phyloP scores from a whole-genome alignment of 2,888 invertebrate genomes.

The Hermaeophaga mercurialis region DNA sequence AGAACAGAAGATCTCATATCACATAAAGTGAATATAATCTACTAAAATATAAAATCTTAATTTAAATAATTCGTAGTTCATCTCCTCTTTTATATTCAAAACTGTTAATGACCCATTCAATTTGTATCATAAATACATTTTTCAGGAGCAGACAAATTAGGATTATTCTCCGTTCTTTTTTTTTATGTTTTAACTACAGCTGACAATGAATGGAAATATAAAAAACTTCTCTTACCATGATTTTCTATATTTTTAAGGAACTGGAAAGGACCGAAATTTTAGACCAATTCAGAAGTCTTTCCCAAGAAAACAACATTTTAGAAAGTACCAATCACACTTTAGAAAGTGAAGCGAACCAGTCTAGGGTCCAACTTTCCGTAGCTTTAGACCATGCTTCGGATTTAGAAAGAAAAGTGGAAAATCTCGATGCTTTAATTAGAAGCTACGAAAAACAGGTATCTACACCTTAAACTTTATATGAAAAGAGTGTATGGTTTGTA shows the following conservation, averaged over 20 bases:
- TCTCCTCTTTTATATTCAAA: no score
- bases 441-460: slow-evolving; percentile 65
- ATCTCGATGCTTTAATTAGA: slow-evolving; percentile 61
- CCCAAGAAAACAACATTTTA: slow-evolving; percentile 75
- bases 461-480: no score
- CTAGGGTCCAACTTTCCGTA: slow-evolving; percentile 62
- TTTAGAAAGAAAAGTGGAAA: slow-evolving; percentile 68
- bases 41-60: no score
- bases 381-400: slow-evolving; percentile 65
- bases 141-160: no score
- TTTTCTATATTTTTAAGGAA: slow-evolving; percentile 68
- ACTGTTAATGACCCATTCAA: no score
- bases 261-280: slow-evolving; percentile 79
- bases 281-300: slow-evolving; percentile 78
- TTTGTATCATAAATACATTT: no score
- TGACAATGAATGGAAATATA: no score
- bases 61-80: no score
- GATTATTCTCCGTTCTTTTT: no score
- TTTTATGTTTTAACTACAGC: no score
- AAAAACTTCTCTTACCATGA: no score
- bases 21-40: slow-evolving; percentile 61
- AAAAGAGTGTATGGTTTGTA: no score
- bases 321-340: slow-evolving; percentile 81
- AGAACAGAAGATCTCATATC: slow-evolving; percentile 77
- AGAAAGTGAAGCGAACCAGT: slow-evolving; percentile 76